These are phyloP conservation scores for Aegithalos caudatus DNA, from an alignment of 2,113 vertebrate species.

Conservation along the genomic window DNA sequence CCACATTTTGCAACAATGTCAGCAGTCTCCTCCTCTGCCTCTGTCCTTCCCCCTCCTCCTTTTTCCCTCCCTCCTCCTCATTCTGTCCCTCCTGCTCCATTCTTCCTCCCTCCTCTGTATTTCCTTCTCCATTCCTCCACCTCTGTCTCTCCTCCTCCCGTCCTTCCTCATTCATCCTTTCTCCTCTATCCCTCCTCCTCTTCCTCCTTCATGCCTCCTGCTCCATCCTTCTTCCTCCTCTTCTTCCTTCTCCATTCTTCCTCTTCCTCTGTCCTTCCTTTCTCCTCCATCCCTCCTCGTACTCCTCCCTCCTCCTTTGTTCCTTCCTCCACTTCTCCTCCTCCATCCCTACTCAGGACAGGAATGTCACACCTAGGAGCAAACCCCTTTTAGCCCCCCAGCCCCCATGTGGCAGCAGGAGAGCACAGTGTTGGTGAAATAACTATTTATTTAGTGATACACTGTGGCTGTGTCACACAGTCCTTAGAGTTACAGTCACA, in stretches of 20 bases:
- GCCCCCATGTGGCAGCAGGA: not conserved
- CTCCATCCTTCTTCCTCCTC: not conserved
- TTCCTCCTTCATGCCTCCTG: not conserved
- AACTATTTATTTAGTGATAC: constrained; percentile 63
- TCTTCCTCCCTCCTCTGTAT: not conserved
- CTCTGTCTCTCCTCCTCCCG: not conserved
- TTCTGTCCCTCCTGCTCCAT: not conserved
- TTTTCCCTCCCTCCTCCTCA: not conserved
- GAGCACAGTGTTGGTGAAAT: constrained; percentile 77
- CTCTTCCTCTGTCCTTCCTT: not conserved
- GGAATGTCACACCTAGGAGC: not conserved
- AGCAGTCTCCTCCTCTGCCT: not conserved
- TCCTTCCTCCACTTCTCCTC: not conserved
- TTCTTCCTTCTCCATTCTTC: not conserved
- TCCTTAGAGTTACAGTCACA: constrained; percentile 88
- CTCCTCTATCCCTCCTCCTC: not conserved
- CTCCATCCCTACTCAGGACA: not conserved
- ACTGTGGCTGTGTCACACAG: constrained; percentile 82
- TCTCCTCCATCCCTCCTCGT: too few species aligned
- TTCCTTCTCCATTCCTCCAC: not conserved
- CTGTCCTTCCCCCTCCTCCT: too few species aligned
- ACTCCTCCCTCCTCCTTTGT: too few species aligned
- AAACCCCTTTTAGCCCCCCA: not conserved
- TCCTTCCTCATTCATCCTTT: not conserved
- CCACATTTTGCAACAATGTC: not conserved